Base-by-base conservation (phyloP, 92 coral and sea anemone genomes). In the Pocillopora meandrina region DNA sequence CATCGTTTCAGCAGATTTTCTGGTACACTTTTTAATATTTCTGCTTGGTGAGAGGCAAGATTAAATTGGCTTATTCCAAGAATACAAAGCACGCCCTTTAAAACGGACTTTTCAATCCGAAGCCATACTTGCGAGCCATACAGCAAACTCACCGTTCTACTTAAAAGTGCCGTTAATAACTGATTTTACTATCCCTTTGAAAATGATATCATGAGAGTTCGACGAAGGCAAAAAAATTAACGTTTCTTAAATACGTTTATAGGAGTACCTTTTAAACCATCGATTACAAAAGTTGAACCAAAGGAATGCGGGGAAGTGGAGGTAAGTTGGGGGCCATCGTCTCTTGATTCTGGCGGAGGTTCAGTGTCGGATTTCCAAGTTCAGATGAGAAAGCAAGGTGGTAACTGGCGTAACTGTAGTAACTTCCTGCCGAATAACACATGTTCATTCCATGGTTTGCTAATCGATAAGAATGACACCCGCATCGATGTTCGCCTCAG, bases 271-370 rank as follows among this genome's bases (percentile, higher is more conserved):
- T 56, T 56, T n/a, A 74, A 56, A 19, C 78, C 65, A 3, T 3
- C 58, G 65, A 9, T 74, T 12, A 74, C 21, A 1, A 52, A 74
- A 63, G 33, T 56, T 1, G 31, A 2, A 13, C 12, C 21, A 10
- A 3, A 74, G 5, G 26, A 74, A 13, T 74, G 78, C 17, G 78
- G 78, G 9, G 21, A 21, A 0, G 21, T 56, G 9, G 33, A 56
- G 2, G 64, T 74, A 9, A 56, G 17, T 26, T 74, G 78, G 78
- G 42, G 58, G 26, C 78, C 78, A 74, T 47, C 78, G 5, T 26
- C 52, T 2, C 26, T 16, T 1, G 78, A 74, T 26, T 74, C 78
- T 12, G 47, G 49, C 59, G 63, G 47, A 23, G 63, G 78, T 34
- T 65, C 78, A 9, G 65, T 74, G 16, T 23, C 78, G 10, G 15